Evolutionary conservation across 2,888 invertebrate species (phyloP).

Genomic region (Leptura quadrifasciata): DNA sequence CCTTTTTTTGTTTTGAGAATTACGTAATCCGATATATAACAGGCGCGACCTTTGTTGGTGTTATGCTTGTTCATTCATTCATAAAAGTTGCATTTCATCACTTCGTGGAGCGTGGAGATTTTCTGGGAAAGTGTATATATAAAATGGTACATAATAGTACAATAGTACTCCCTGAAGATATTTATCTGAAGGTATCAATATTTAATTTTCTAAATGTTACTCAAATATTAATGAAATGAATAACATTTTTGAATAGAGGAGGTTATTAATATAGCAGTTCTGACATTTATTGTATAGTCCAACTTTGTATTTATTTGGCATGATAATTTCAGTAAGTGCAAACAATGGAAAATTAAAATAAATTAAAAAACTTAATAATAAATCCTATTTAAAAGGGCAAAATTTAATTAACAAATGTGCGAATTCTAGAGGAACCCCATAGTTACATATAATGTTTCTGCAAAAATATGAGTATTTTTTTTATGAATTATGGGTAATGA

Average conservation of each 20-base stretch:
- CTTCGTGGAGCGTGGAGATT: no score
- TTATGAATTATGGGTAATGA: slow-evolving; percentile 8
- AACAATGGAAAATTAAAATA: slow-evolving; percentile 32
- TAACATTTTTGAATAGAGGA: not conserved
- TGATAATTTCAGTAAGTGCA: slow-evolving; percentile 14
- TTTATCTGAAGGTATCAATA: no score
- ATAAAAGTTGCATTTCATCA: no score
- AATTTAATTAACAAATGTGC: slow-evolving; percentile 56
- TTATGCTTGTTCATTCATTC: no score
- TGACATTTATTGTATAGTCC: not conserved
- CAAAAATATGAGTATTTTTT: slow-evolving; percentile 14
- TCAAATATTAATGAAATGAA: no score
- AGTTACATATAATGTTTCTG: not conserved
- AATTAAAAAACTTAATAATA: slow-evolving; percentile 54
- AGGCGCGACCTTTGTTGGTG: no score
- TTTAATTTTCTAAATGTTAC: no score
- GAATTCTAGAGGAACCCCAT: slow-evolving; percentile 5
- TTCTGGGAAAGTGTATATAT: no score
- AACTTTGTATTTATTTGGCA: not conserved
- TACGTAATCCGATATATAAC: no score
- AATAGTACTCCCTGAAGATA: no score
- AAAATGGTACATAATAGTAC: no score
- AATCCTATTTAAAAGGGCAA: slow-evolving; percentile 56
- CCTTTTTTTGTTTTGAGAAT: no score
- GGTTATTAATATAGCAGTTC: not conserved